Percentiles rank a stretch among this genome's conserved stretches.
Conservation (phyloP, 2,113 vertebrate species). For the Vombatus ursinus region DNA sequence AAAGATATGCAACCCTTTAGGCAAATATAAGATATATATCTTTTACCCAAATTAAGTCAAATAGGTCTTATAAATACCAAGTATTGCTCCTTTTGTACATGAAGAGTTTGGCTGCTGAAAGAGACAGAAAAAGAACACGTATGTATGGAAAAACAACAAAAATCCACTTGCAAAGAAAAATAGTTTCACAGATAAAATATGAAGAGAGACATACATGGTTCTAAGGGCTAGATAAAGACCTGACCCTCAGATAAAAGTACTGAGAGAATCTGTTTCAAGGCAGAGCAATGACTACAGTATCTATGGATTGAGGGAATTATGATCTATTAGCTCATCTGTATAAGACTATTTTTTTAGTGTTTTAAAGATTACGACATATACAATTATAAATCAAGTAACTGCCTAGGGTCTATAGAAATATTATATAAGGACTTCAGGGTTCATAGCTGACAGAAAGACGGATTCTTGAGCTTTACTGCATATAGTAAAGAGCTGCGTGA, state of each 20-base stretch:
- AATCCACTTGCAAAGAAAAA: not conserved
- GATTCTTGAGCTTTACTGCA: not conserved
- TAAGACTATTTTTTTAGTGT: not conserved
- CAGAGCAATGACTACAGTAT: not conserved
- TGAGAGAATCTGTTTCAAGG: not conserved
- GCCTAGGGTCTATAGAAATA: not conserved
- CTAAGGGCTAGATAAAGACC: not conserved
- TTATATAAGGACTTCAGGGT: not conserved
- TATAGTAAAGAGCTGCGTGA: not conserved
- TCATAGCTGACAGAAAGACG: not conserved
- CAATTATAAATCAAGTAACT: not conserved
- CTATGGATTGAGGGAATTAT: not conserved
- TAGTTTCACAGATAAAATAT: not conserved
- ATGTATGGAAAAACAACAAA: not conserved
- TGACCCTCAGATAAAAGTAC: not conserved
- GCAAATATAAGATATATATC: slow-evolving; percentile 25
- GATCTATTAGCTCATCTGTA: not conserved
- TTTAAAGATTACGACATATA: not conserved
- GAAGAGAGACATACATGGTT: not conserved
- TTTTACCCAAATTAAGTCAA: not conserved
- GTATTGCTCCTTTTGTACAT: not conserved
- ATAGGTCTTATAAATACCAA: not conserved
- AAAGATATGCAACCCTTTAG: slow-evolving; percentile 71
- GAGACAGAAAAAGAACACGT: not conserved
- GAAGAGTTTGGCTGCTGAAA: not conserved